Base-by-base conservation (phyloP, 2,888 invertebrate species). In the Mantis religiosa region DNA sequence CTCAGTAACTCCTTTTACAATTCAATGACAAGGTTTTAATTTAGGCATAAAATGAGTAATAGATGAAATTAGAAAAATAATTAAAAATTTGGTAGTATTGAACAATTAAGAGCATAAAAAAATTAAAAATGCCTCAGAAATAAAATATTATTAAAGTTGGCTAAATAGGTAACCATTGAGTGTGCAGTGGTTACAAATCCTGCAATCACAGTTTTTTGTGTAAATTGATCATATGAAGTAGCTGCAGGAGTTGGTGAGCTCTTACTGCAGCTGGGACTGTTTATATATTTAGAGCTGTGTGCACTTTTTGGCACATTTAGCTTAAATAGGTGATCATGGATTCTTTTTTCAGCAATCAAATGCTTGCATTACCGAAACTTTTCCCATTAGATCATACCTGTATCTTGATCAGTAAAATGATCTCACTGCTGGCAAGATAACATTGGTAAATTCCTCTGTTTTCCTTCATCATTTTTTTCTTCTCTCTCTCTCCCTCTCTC, bases 381-480 rank as follows among this genome's bases (percentile, higher is more conserved):
- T 87, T 81, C 1, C 87, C 87, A 87, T 87, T 87, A 87, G 71
- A 87, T 82, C 87, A 87, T 87, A 87, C 81, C 81, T 87, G 81
- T 87, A 30, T 82, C 28, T 34, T 87, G 87, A 15, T 87, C 28
- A 82, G 82, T 87, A 81, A 86, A 87, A 54, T 82, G 82, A 71
- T 87, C 81, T 87, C 81, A 81, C 82, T 82, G 28, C 82, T 81
- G 30, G 81, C 82, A 87, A 27, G 87, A 30, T 4, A 81, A 82
- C 87, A 87, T 87, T 87, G 82, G 81, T 87, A 82, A 87, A 87
- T 87, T 87, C 87, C 87, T 28, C 87, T 82, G 87, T 28, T 87
- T 8, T 87, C 28, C 15, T 28, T 87, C 15, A 82, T 82, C n/a
- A 2, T 85, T 4, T 30, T 30, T 30, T 30, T 30, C 4, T 30